Conservation (phyloP, 2,797 vertebrate genomes). For the Poeciliopsis paucimaculata region DNA sequence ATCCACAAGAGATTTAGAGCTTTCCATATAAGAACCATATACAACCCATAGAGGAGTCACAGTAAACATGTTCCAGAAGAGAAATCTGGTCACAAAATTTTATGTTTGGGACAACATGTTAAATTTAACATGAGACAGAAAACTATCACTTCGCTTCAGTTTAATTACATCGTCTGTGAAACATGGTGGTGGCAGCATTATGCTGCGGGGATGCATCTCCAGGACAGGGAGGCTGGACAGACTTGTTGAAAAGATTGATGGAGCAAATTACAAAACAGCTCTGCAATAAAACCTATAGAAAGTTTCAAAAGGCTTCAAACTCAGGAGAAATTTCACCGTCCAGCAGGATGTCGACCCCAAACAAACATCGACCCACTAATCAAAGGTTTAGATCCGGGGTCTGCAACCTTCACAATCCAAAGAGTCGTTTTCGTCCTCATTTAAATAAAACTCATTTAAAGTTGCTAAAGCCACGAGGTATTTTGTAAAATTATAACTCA, state of each 20-base stretch:
- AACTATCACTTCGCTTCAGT: not conserved
- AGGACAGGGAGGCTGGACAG: not conserved
- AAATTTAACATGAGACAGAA: not conserved
- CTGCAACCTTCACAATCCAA: not conserved
- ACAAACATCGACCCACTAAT: not conserved
- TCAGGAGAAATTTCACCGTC: not conserved
- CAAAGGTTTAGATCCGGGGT: not conserved
- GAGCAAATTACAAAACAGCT: not conserved
- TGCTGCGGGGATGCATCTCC: not conserved
- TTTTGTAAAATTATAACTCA: no score
- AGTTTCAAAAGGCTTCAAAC: not conserved
- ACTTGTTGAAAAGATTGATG: not conserved
- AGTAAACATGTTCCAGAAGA: not conserved
- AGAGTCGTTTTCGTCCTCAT: not conserved
- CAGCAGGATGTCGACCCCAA: not conserved
- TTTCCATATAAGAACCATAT: not conserved
- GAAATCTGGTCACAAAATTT: not conserved
- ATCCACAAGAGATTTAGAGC: no score
- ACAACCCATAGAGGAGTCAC: not conserved
- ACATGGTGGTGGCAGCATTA: not conserved
- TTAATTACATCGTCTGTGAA: not conserved
- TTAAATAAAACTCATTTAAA: no score
- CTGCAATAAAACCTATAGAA: not conserved
- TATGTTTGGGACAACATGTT: not conserved
- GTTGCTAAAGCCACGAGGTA: no score